Conservation (phyloP, 2,113 vertebrate genomes). For the Malurus alboscapulatus region DNA sequence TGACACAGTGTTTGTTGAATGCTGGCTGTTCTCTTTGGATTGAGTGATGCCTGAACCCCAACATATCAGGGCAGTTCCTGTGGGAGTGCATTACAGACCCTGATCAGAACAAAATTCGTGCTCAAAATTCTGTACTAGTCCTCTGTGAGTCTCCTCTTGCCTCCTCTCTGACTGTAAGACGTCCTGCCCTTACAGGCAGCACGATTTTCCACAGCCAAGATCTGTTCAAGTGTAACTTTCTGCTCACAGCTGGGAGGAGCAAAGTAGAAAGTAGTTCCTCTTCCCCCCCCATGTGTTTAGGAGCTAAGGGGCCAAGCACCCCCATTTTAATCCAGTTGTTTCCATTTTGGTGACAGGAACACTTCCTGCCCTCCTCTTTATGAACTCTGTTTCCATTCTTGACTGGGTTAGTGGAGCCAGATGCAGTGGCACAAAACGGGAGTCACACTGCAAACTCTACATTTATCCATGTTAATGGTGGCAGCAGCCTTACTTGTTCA, state of each 20-base stretch:
- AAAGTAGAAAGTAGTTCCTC: background rate
- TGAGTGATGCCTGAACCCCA: fast-evolving
- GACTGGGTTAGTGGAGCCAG: background rate
- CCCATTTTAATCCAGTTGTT: background rate
- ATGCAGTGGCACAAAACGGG: background rate
- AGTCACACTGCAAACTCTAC: fast-evolving
- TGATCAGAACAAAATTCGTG: background rate
- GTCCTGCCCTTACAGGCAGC: background rate
- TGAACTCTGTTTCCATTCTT: background rate
- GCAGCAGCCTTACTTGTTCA: background rate
- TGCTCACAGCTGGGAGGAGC: background rate
- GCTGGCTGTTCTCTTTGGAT: background rate
- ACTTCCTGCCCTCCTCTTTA: background rate
- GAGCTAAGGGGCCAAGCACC: background rate
- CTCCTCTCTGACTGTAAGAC: background rate
- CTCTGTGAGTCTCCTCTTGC: background rate
- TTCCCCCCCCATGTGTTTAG: background rate
- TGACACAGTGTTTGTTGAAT: background rate
- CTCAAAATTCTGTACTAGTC: background rate
- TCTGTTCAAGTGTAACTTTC: background rate
- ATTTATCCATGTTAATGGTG: background rate
- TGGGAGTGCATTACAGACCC: background rate
- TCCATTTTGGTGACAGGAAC: background rate
- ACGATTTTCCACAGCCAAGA: background rate
- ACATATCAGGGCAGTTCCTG: background rate